Conservation (phyloP, 92 coral and sea anemone species). For the Parazoanthus atlanticus region DNA sequence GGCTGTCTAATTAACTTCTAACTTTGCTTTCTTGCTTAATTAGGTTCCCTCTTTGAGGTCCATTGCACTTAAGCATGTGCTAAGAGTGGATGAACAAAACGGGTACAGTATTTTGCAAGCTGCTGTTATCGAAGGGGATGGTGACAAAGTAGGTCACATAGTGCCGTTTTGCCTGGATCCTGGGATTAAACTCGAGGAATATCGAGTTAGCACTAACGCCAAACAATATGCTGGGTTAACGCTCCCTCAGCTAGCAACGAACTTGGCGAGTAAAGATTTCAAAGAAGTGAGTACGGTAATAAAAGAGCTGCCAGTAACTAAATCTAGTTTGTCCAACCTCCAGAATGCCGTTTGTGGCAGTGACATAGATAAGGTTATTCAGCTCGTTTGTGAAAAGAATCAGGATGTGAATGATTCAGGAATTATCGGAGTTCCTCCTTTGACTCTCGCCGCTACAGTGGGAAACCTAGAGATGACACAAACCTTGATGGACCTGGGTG, state of each 20-base stretch:
- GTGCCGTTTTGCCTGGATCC: neutral
- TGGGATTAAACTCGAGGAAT: neutral
- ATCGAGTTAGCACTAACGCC: neutral
- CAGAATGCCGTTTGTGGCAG: neutral
- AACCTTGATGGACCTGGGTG: neutral
- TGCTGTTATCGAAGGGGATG: neutral
- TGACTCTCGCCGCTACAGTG: neutral
- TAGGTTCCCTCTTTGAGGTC: neutral
- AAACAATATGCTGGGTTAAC: neutral
- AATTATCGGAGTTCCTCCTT: neutral
- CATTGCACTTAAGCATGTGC: neutral
- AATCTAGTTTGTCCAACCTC: neutral
- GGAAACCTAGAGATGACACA: neutral
- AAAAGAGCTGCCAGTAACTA: neutral
- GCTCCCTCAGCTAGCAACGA: neutral
- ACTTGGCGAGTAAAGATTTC: neutral
- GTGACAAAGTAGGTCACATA: neutral
- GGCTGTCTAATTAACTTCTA: neutral
- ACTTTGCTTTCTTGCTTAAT: neutral
- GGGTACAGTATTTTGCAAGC: conserved; percentile 3
- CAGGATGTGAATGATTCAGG: neutral
- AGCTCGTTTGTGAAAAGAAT: neutral
- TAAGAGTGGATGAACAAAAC: neutral
- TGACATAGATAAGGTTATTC: neutral
- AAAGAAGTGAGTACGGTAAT: neutral